These are phyloP conservation scores for Sterna hirundo DNA, from an alignment of 2,113 vertebrate genomes.

Conservation along the genomic window DNA sequence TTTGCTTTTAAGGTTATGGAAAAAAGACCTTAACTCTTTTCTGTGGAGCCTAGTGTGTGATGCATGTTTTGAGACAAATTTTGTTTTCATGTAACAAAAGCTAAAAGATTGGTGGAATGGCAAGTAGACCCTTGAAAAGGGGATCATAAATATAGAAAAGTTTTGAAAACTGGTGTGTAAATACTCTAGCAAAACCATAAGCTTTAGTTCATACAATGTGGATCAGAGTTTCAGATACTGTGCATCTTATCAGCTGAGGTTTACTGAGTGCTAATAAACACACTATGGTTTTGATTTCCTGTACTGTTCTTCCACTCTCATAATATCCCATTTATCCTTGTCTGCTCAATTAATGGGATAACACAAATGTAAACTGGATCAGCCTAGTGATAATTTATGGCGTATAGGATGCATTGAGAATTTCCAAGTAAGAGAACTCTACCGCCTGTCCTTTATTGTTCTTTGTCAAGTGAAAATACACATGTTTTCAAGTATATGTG, in stretches of 20 bases:
- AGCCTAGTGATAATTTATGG: not conserved
- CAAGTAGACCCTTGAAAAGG: not conserved
- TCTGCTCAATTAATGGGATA: not conserved
- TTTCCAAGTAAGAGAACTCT: not conserved
- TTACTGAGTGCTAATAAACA: not conserved
- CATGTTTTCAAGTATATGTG: not conserved
- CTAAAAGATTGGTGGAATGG: not conserved
- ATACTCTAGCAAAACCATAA: not conserved
- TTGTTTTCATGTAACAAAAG: not conserved
- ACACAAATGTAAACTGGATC: not conserved
- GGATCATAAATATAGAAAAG: not conserved
- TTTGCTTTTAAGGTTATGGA: not conserved
- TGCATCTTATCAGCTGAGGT: not conserved
- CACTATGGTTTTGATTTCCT: not conserved
- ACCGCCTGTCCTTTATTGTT: not conserved
- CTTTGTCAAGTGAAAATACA: not conserved
- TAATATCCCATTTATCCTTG: not conserved
- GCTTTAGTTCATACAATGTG: not conserved
- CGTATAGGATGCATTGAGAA: rapidly evolving
- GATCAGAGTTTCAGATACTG: not conserved
- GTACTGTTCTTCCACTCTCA: not conserved
- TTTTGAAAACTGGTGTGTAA: not conserved
- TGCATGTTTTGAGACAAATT: not conserved
- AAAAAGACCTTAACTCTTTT: not conserved
- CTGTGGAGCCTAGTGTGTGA: too few relatives aligned